Conservation (phyloP, 2,113 vertebrate genomes). For the Hippocampus barbouri region DNA sequence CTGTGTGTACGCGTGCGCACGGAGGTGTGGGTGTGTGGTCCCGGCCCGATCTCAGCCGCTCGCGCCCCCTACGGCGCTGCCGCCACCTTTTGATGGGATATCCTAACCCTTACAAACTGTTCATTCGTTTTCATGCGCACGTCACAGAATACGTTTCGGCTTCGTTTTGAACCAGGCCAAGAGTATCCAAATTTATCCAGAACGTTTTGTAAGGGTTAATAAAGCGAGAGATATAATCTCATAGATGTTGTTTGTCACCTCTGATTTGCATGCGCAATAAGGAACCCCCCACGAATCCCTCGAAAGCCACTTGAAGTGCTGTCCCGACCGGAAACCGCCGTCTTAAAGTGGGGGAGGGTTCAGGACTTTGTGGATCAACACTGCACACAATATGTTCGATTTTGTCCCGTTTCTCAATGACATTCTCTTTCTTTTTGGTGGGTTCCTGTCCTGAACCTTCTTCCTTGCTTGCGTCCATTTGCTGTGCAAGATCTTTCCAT, state of each 20-base stretch:
- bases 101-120: slow-evolving; percentile 1
- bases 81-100: slow-evolving; percentile 45
- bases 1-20: slow-evolving; percentile 45
- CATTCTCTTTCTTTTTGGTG: neutral
- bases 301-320: slow-evolving; percentile 36
- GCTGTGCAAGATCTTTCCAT: neutral
- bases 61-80: neutral
- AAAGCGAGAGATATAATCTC: neutral
- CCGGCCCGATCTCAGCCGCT: neutral
- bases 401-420: neutral
- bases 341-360: slow-evolving; percentile 46
- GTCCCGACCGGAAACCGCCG: slow-evolving; percentile 3
- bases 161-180: too few relatives aligned
- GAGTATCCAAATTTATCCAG: neutral
- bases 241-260: neutral
- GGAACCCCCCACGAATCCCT: slow-evolving; percentile 34
- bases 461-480: slow-evolving; percentile 27
- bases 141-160: too few relatives aligned
- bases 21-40: slow-evolving; percentile 33
- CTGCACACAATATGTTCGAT: neutral
- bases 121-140: neutral
- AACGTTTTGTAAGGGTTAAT: neutral
- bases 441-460: slow-evolving; percentile 45
- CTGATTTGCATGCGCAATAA: too few relatives aligned
- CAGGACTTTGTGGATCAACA: slow-evolving; percentile 18